Evolutionary conservation across 2,888 invertebrate genomes (phyloP), one percentile per base, ranked within the genome.

Genomic region (Calameuta pallipes): DNA sequence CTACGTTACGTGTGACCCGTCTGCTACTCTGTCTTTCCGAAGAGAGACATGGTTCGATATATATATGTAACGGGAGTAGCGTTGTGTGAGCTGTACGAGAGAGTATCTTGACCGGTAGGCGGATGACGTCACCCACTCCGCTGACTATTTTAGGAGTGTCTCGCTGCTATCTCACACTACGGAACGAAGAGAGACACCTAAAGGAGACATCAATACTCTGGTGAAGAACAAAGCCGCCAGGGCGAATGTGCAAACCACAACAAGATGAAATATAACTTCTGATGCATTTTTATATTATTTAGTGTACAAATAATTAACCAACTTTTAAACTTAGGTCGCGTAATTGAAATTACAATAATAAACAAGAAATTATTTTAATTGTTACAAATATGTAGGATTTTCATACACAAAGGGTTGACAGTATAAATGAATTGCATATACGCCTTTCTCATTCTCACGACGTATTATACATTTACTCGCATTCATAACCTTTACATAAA

Each of bases 91-190:
- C 12, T 71, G 82, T 81, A 75, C 79, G 83, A 81, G 83, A 85
- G 85, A 84, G 82, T 83, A 83, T 83, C 80, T 82, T 80, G 82
- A 83, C 85, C 86, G 85, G 85, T 87, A 87, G 84, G 82, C 79
- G 84, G 84, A 85, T 90, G 90, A 89, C 89, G 90, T 90, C 91
- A 90, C 80, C 82, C 78, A 81, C 82, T 87, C 81, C 78, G 86
- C 87, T 87, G 85, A 86, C 90, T 91, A 91, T 91, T 91, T 91
- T 91, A 89, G 89, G 90, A 89, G 87, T 86, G 89, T 86, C 87
- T 86, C 76, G 79, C 77, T 81, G 81, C 35, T 74, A 74, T 74
- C 76, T 68, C 78, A 75, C 56, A n/a, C 71, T 13, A 34, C 71
- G 71, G 33, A 3, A 34, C 69, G 31, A 73, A 69, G n/a, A 71